Evolutionary conservation across 2,888 invertebrate genomes (phyloP).

Genomic region (Plagiodera versicolora): DNA sequence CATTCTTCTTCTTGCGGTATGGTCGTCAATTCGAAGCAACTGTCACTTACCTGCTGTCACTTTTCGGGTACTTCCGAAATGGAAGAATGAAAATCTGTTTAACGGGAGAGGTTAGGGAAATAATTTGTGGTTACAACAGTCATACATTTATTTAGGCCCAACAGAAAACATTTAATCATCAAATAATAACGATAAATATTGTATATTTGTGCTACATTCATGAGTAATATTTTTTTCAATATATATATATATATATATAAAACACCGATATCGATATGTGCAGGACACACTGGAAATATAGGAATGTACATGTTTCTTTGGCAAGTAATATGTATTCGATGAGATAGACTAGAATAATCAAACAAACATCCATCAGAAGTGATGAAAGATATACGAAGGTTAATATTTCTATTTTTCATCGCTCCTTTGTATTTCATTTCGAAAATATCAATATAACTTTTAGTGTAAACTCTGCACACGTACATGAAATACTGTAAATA

Average conservation of each 20-base stretch:
- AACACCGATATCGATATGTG: slow-evolving; percentile 14
- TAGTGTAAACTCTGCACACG: neutral
- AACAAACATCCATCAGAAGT: neutral
- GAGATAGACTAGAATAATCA: neutral
- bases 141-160: slow-evolving; percentile 27
- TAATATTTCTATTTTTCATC: too few species aligned
- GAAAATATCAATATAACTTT: too few species aligned
- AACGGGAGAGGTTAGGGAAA: too few species aligned
- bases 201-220: slow-evolving; percentile 21
- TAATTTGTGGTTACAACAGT: slow-evolving; percentile 16
- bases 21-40: too few species aligned
- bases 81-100: too few species aligned
- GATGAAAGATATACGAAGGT: neutral
- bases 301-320: slow-evolving; percentile 5
- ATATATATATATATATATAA: slow-evolving; percentile 18
- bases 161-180: slow-evolving; percentile 22
- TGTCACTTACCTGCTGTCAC: too few species aligned
- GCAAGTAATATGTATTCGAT: neutral
- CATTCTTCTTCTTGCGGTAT: too few species aligned
- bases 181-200: slow-evolving; percentile 25
- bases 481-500: neutral
- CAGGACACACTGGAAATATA: slow-evolving; percentile 7
- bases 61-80: too few species aligned
- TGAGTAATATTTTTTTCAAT: slow-evolving; percentile 9
- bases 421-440: too few species aligned